Percentiles rank a stretch among this genome's conserved stretches.
Evolutionary conservation across 2,113 vertebrate genomes (phyloP).

Genomic region (Lutjanus erythropterus): DNA sequence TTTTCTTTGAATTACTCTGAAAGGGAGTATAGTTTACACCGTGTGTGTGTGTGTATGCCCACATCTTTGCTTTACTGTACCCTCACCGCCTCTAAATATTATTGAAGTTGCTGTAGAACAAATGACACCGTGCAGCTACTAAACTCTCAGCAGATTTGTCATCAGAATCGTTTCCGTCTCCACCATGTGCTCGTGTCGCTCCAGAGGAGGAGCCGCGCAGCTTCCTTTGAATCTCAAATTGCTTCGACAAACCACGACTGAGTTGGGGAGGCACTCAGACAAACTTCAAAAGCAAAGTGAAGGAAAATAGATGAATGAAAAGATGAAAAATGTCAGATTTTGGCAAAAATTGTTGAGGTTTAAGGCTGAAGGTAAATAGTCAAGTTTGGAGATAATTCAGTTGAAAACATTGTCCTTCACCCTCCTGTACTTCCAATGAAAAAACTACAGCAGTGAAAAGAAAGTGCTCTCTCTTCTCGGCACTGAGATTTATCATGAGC

Average conservation of each 20-base stretch:
- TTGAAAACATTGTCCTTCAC: slow-evolving; percentile 20
- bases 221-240: slow-evolving; percentile 32
- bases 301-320: neutral
- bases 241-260: slow-evolving; percentile 3
- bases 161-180: neutral
- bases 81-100: neutral
- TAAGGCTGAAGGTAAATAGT: slow-evolving; percentile 1
- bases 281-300: slow-evolving; percentile 15
- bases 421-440: neutral
- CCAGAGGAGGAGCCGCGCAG: neutral
- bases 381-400: slow-evolving; percentile 1
- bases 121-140: neutral
- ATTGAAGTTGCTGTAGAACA: neutral
- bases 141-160: slow-evolving; percentile 6
- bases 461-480: neutral
- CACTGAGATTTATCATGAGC: neutral
- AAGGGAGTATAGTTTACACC: slow-evolving; percentile 19
- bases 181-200: neutral
- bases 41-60: neutral
- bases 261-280: neutral
- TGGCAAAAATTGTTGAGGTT: neutral
- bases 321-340: slow-evolving; percentile 1
- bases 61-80: neutral
- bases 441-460: slow-evolving; percentile 7
- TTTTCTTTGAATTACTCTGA: slow-evolving; percentile 23